A percentile compares a stretch with the other conserved stretches of the same genome.
phyloP scores from a whole-genome alignment of 2,113 vertebrate species.

The Atlantisia rogersi region DNA sequence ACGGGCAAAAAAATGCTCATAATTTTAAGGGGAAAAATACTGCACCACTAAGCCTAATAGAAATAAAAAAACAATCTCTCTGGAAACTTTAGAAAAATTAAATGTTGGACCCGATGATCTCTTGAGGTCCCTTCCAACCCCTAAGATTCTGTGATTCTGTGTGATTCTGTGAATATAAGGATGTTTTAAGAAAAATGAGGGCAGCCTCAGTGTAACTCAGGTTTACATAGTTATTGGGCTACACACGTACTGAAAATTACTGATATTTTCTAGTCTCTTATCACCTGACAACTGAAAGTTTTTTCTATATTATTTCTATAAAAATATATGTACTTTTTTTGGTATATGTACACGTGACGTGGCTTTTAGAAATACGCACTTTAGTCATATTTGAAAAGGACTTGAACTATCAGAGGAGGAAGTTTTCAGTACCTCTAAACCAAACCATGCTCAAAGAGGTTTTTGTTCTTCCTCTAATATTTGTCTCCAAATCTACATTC shows the following conservation, averaged over 20 bases:
- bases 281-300: background rate
- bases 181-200: background rate
- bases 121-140: no score
- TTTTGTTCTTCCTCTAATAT: background rate
- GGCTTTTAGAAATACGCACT: background rate
- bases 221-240: background rate
- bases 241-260: background rate
- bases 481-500: background rate
- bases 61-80: background rate
- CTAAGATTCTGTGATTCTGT: no score
- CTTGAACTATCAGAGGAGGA: background rate
- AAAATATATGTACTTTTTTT: background rate
- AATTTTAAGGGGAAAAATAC: background rate
- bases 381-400: background rate
- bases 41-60: background rate
- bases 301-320: background rate
- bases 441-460: background rate
- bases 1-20: background rate
- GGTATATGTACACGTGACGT: background rate
- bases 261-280: background rate
- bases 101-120: no score
- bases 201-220: background rate
- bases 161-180: background rate
- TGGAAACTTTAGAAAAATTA: background rate
- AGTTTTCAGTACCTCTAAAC: background rate